A percentile compares a stretch with the other conserved stretches of the same genome.
phyloP scores from a whole-genome alignment of 37 sponge, comb jelly and placozoan genomes.

The Axinella damicornis region DNA sequence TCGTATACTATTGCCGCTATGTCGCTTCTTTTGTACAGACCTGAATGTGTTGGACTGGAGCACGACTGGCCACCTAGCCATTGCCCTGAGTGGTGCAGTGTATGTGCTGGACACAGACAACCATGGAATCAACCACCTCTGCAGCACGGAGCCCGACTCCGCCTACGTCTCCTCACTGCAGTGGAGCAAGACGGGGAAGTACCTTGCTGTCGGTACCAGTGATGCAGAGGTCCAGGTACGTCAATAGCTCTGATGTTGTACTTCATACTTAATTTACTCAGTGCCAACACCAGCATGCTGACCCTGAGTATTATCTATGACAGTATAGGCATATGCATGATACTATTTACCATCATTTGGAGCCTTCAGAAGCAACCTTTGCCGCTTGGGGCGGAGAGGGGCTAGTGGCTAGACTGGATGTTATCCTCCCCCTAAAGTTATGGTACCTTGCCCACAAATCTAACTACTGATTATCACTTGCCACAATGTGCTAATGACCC shows the following conservation, averaged over 20 bases:
- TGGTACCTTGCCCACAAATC: no score
- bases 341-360: no score
- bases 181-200: constrained; percentile 70
- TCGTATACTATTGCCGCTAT: no score
- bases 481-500: no score
- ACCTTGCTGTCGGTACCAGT: constrained; percentile 83
- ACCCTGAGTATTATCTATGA: no score
- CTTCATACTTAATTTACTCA: not conserved
- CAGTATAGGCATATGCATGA: no score
- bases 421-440: no score
- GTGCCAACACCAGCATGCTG: not conserved
- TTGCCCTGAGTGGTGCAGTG: constrained; percentile 80
- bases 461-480: no score
- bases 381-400: no score
- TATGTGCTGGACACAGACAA: constrained; percentile 81
- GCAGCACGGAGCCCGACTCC: constrained; percentile 8
- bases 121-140: constrained; percentile 55
- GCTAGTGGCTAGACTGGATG: no score
- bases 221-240: constrained; percentile 79
- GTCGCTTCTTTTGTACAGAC: constrained; percentile 40
- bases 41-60: constrained; percentile 95
- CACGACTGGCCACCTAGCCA: constrained; percentile 64
- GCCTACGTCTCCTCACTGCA: constrained; percentile 60
- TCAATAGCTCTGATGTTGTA: not conserved
- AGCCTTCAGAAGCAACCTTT: no score